Percentiles rank a stretch among this genome's conserved stretches.
These are phyloP conservation scores for Andinoacara biseriatus DNA, from an alignment of 2,113 vertebrate genomes.

Conservation along the genomic window DNA sequence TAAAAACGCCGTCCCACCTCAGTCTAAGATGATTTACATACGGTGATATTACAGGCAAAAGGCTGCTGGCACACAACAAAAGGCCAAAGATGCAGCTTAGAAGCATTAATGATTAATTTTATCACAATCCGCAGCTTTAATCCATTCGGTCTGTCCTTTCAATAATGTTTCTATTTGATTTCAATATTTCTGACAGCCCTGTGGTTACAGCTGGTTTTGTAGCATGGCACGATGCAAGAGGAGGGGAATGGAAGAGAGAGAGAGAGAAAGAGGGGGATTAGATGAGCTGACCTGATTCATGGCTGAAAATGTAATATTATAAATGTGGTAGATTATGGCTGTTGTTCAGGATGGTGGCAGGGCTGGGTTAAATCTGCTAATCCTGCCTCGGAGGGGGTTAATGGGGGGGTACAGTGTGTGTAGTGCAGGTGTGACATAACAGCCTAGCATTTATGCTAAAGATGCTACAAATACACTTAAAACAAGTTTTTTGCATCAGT, in stretches of 20 bases:
- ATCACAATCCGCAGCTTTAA: slow-evolving; percentile 22
- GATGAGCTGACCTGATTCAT: slow-evolving; percentile 74
- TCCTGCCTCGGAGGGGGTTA: slow-evolving; percentile 49
- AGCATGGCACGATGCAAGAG: not conserved
- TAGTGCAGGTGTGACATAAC: not conserved
- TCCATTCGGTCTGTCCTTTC: slow-evolving; percentile 4
- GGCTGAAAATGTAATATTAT: slow-evolving; percentile 73
- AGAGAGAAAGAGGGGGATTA: slow-evolving; percentile 67
- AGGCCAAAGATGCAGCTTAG: not conserved
- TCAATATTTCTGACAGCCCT: slow-evolving; percentile 15
- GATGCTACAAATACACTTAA: not conserved
- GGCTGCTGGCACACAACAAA: not conserved
- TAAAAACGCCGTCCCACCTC: not conserved
- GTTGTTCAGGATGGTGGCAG: slow-evolving; percentile 24
- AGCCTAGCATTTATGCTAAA: not conserved
- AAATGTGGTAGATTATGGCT: slow-evolving; percentile 76
- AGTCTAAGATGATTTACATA: not conserved
- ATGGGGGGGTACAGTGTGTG: not conserved
- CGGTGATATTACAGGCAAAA: not conserved
- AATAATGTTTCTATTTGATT: slow-evolving; percentile 17
- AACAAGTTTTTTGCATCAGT: not conserved
- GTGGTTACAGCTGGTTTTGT: slow-evolving; percentile 8
- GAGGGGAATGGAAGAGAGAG: not conserved
- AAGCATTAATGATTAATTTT: not conserved
- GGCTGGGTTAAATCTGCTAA: slow-evolving; percentile 67